These are phyloP conservation scores for Hydractinia echinata DNA, from an alignment of 30 jellyfish, hydroid and myxozoan species.

Conservation along the genomic window DNA sequence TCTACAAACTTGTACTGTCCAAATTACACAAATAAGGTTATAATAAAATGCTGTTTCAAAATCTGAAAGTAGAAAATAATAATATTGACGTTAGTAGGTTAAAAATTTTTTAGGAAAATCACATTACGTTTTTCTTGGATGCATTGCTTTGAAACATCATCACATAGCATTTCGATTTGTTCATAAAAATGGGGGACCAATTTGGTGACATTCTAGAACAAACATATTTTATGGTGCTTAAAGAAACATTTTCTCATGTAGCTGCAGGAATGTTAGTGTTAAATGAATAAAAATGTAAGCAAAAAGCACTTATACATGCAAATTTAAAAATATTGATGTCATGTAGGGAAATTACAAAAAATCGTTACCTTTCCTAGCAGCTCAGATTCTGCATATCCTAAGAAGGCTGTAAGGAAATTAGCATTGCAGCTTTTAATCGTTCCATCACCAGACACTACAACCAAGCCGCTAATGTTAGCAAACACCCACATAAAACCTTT, in stretches of 20 bases:
- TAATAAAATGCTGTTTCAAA: too few relatives aligned
- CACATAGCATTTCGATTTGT: conserved; percentile 54
- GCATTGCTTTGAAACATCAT: neutral
- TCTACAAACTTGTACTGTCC: too few relatives aligned
- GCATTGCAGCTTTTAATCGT: conserved; percentile 69
- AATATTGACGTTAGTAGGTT: too few relatives aligned
- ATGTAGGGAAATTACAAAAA: neutral
- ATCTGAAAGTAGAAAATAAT: too few relatives aligned
- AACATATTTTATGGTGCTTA: too few relatives aligned
- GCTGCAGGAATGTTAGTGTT: too few relatives aligned
- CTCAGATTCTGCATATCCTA: conserved; percentile 65
- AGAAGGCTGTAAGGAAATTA: conserved; percentile 57
- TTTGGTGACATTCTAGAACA: conserved; percentile 46
- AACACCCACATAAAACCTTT: conserved; percentile 84
- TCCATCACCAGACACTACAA: conserved; percentile 62
- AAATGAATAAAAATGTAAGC: too few relatives aligned
- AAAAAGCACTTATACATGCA: neutral
- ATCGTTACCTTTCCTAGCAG: conserved; percentile 62
- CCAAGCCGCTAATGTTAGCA: conserved; percentile 82
- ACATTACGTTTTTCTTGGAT: too few relatives aligned
- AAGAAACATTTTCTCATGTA: too few relatives aligned
- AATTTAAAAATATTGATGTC: neutral
- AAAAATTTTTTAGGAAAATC: too few relatives aligned
- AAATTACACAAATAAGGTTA: too few relatives aligned
- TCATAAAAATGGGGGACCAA: conserved; percentile 71